These are phyloP conservation scores for Phylloscopus trochilus DNA, from an alignment of 2,113 vertebrate species.

Conservation along the genomic window DNA sequence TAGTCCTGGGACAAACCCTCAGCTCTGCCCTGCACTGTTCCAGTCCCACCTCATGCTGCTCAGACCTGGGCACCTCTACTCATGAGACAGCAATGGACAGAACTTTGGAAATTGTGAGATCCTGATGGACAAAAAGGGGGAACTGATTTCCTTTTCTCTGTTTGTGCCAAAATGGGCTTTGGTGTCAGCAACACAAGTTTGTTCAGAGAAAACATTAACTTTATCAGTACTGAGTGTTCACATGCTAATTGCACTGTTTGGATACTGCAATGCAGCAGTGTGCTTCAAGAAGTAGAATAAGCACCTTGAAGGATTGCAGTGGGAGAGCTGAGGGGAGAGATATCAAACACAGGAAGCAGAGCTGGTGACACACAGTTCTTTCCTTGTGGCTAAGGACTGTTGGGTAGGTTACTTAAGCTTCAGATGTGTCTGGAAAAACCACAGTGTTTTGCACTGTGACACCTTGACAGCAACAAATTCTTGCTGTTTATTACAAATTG, in stretches of 20 bases:
- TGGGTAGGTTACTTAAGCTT: not conserved
- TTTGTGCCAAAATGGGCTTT: not conserved
- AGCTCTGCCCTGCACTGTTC: not conserved
- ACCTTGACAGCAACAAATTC: not conserved
- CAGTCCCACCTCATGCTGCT: not conserved
- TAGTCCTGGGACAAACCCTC: not conserved
- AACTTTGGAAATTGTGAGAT: not conserved
- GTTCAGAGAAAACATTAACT: not conserved
- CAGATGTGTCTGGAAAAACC: not conserved
- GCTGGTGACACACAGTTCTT: not conserved
- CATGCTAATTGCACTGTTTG: not conserved
- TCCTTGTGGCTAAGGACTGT: not conserved
- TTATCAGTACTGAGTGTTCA: not conserved
- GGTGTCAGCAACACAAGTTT: not conserved
- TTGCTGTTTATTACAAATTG: not conserved
- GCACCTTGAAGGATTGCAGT: not conserved
- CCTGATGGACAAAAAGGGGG: not conserved
- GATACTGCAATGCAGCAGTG: not conserved
- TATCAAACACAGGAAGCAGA: not conserved
- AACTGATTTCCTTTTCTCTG: not conserved
- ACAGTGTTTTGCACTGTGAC: not conserved
- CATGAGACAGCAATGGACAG: not conserved
- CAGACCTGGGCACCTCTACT: rapidly evolving
- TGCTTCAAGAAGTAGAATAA: not conserved
- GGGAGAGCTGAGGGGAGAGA: not conserved